A percentile compares a stretch with the other conserved stretches of the same genome.
Conservation (phyloP, 2,797 vertebrate genomes). For the Anabacerthia variegaticeps region DNA sequence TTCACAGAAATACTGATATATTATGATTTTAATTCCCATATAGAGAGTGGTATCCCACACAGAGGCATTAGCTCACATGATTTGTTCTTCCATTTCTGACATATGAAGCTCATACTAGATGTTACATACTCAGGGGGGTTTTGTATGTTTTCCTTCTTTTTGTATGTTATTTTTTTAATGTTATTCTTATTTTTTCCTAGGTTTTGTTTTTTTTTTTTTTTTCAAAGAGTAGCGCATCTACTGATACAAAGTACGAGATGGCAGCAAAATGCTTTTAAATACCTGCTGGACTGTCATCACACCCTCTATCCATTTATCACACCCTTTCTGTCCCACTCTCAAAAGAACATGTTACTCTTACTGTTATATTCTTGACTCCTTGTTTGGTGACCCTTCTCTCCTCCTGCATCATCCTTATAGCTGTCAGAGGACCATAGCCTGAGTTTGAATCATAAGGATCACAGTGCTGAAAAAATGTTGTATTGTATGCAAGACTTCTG, state of each 20-base stretch:
- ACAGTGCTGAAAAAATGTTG: neutral
- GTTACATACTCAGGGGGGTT: neutral
- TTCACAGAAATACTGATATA: neutral
- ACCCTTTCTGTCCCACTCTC: neutral
- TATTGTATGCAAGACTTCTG: neutral
- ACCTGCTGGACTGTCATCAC: neutral
- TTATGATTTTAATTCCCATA: neutral
- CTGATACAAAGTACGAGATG: conserved; percentile 16
- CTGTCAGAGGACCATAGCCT: neutral
- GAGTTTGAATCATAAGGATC: neutral
- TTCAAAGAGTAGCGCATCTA: neutral
- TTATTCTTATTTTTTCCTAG: neutral
- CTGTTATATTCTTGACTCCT: neutral
- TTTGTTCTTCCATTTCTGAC: neutral
- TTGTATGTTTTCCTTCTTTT: neutral
- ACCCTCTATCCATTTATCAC: neutral
- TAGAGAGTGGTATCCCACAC: neutral
- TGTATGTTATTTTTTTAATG: neutral
- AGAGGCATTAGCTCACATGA: neutral
- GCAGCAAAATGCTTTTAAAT: conserved; percentile 55
- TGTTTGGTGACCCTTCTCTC: neutral
- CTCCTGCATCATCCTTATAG: neutral
- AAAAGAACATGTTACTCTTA: neutral
- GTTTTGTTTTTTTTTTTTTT: neutral
- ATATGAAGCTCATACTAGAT: neutral